Percentiles rank a stretch among this genome's conserved stretches.
Conservation (phyloP, 2,113 vertebrate genomes). For the Phrynosoma platyrhinos region DNA sequence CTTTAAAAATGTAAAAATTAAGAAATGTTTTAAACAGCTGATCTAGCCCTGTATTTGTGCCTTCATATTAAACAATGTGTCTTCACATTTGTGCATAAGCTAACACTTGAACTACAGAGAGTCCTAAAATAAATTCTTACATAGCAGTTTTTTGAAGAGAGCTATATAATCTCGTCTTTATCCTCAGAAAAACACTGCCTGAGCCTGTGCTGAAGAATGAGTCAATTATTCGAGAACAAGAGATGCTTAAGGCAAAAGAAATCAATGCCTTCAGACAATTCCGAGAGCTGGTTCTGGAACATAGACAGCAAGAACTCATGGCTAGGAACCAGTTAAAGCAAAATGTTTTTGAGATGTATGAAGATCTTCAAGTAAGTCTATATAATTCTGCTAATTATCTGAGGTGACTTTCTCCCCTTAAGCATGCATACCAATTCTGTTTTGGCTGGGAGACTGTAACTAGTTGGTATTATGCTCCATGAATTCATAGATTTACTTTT, state of each 20-base stretch:
- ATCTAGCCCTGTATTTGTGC: too few species aligned
- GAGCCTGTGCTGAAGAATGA: constrained; percentile 75
- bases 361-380: constrained; percentile 81
- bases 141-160: constrained; percentile 26
- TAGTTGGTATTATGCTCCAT: neutral
- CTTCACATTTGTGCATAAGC: neutral
- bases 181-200: constrained; percentile 74
- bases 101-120: neutral
- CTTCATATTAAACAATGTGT: neutral
- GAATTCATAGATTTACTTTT: neutral
- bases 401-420: neutral
- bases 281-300: constrained; percentile 73
- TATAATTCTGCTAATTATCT: constrained; percentile 13
- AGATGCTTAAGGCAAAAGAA: constrained; percentile 77
- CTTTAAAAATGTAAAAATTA: constrained; percentile 21
- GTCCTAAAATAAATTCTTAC: constrained; percentile 11
- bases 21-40: constrained; percentile 1
- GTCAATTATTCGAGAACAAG: constrained; percentile 73
- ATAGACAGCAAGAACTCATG: constrained; percentile 74
- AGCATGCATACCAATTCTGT: neutral
- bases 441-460: neutral
- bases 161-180: constrained; percentile 13
- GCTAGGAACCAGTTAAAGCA: constrained; percentile 74
- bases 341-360: constrained; percentile 78
- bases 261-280: constrained; percentile 82